phyloP scores from a whole-genome alignment of 2,797 vertebrate genomes.

The Brachyalestes nurse region DNA sequence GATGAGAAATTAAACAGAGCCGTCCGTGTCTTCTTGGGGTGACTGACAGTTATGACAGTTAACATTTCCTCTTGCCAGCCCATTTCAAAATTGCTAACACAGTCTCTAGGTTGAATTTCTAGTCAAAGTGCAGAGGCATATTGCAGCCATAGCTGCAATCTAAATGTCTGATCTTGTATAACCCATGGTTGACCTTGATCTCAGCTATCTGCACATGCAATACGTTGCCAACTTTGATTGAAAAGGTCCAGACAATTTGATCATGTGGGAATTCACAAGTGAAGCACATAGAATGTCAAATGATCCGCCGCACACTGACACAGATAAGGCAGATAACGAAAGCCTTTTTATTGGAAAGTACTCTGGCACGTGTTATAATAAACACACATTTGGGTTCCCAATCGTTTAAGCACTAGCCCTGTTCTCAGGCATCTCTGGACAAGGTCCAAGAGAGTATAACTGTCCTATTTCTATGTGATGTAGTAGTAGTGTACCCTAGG shows the following conservation, averaged over 20 bases:
- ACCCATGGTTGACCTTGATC: conserved; percentile 19
- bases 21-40: background rate
- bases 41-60: conserved; percentile 36
- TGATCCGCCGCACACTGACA: background rate
- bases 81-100: background rate
- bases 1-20: conserved; percentile 14
- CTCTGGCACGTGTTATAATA: background rate
- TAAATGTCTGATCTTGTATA: background rate
- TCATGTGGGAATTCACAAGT: background rate
- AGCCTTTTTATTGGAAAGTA: background rate
- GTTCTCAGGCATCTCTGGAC: no score
- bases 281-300: background rate
- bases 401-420: no score
- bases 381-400: background rate
- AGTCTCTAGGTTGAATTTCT: background rate
- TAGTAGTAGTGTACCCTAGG: no score
- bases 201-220: conserved; percentile 7
- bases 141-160: background rate
- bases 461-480: no score
- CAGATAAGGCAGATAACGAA: background rate
- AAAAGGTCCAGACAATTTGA: background rate
- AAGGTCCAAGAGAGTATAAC: no score
- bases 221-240: conserved; percentile 15
- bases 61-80: conserved; percentile 30
- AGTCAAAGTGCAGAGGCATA: background rate